phyloP scores from a whole-genome alignment of 1,140 invertebrate genomes.

The Bicyclus anynana region DNA sequence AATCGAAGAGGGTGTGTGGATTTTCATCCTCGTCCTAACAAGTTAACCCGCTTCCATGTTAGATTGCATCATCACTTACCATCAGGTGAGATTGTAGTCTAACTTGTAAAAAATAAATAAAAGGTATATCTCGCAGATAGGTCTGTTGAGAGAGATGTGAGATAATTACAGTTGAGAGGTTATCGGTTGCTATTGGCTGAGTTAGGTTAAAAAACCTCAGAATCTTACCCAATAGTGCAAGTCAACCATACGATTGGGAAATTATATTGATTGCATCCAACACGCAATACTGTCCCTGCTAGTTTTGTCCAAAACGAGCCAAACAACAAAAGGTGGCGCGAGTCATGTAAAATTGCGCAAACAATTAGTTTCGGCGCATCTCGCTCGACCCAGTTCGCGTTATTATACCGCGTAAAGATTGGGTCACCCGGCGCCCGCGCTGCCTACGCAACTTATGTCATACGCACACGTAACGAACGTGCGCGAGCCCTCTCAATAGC shows the following conservation, averaged over 20 bases:
- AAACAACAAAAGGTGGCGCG: slow-evolving; percentile 9
- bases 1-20: too few relatives aligned
- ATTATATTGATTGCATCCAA: background rate
- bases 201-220: background rate
- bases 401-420: slow-evolving; percentile 49
- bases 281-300: background rate
- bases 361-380: slow-evolving; percentile 60
- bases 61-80: too few relatives aligned
- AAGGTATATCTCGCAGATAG: too few relatives aligned
- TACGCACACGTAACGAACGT: slow-evolving; percentile 42
- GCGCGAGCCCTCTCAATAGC: slow-evolving; percentile 31
- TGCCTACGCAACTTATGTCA: slow-evolving; percentile 64
- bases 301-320: background rate
- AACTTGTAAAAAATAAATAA: too few relatives aligned
- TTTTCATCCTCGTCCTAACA: too few relatives aligned
- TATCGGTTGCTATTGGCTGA: too few relatives aligned
- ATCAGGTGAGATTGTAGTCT: too few relatives aligned
- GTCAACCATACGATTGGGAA: background rate
- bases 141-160: too few relatives aligned
- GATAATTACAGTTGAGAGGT: too few relatives aligned
- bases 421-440: slow-evolving; percentile 50
- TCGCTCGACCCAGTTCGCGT: slow-evolving; percentile 53
- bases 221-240: background rate
- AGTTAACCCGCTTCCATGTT: too few relatives aligned
- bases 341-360: slow-evolving; percentile 36